A percentile compares a stretch with the other conserved stretches of the same genome.
phyloP scores from a whole-genome alignment of 92 coral and sea anemone genomes.

The Hydrozoanthus gracilis region DNA sequence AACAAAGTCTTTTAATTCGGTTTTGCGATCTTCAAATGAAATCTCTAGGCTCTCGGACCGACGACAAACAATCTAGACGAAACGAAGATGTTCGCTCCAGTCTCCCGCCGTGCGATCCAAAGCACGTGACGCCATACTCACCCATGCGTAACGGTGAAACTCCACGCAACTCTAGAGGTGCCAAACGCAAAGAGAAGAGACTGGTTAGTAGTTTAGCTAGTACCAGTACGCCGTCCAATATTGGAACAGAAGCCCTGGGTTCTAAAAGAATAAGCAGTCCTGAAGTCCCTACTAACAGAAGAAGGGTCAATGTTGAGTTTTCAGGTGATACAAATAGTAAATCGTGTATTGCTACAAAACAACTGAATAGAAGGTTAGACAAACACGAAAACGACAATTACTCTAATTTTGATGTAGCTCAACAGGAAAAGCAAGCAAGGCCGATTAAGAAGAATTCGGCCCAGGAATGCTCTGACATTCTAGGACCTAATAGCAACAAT shows the following conservation, averaged over 20 bases:
- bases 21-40: conserved; percentile 14
- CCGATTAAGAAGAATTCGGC: background rate
- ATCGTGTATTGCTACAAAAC: background rate
- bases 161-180: background rate
- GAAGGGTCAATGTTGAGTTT: background rate
- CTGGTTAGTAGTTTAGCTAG: background rate
- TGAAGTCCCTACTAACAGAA: too few species aligned
- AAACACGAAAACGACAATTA: background rate
- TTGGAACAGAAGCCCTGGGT: too few species aligned
- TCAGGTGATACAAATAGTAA: background rate
- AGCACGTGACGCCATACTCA: conserved; percentile 12
- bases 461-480: background rate
- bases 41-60: background rate
- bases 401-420: background rate
- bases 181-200: background rate
- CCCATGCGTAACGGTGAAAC: background rate
- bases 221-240: background rate
- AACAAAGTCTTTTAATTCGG: conserved; percentile 27
- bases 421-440: background rate
- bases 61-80: background rate
- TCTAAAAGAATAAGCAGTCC: too few species aligned
- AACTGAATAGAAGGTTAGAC: background rate
- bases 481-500: background rate
- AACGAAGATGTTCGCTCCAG: background rate
- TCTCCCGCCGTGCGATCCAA: background rate